phyloP scores from a whole-genome alignment of 2,888 invertebrate genomes.

The Meganola albula region DNA sequence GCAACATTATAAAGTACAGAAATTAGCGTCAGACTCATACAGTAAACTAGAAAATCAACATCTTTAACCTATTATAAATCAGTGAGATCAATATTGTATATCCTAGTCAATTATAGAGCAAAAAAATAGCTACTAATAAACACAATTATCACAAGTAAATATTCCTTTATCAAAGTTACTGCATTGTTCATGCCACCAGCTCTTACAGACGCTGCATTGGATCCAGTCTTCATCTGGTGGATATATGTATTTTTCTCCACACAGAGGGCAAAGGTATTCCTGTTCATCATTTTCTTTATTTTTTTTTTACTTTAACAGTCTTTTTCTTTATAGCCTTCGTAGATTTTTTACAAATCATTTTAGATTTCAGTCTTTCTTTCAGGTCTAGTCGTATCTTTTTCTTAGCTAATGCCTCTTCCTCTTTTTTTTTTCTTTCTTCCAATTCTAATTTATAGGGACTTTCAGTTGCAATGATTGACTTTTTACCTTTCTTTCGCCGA shows the following conservation, averaged over 20 bases:
- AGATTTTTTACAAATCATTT: slow-evolving; percentile 1
- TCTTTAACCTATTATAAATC: too few species aligned
- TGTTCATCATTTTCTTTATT: not conserved
- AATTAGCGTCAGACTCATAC: too few species aligned
- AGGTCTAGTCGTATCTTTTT: slow-evolving; percentile 9
- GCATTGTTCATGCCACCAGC: too few species aligned
- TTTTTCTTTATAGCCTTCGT: not conserved
- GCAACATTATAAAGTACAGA: too few species aligned
- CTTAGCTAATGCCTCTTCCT: slow-evolving; percentile 9
- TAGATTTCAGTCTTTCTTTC: slow-evolving; percentile 10
- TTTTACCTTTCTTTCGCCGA: slow-evolving; percentile 9
- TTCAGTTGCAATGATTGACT: slow-evolving; percentile 15
- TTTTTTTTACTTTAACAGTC: not conserved
- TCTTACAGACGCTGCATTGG: slow-evolving; percentile 11
- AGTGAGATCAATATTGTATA: too few species aligned
- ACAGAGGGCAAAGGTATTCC: not conserved
- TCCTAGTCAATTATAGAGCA: too few species aligned
- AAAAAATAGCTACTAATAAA: too few species aligned
- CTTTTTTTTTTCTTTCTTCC: slow-evolving; percentile 3
- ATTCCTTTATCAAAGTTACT: too few species aligned
- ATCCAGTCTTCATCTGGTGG: slow-evolving; percentile 16
- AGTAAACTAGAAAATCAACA: too few species aligned
- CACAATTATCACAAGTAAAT: too few species aligned
- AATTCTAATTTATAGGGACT: slow-evolving; percentile 14
- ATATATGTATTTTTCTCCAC: slow-evolving; percentile 5